These are phyloP conservation scores for Phycodurus eques DNA, from an alignment of 2,113 vertebrate genomes.

Conservation along the genomic window DNA sequence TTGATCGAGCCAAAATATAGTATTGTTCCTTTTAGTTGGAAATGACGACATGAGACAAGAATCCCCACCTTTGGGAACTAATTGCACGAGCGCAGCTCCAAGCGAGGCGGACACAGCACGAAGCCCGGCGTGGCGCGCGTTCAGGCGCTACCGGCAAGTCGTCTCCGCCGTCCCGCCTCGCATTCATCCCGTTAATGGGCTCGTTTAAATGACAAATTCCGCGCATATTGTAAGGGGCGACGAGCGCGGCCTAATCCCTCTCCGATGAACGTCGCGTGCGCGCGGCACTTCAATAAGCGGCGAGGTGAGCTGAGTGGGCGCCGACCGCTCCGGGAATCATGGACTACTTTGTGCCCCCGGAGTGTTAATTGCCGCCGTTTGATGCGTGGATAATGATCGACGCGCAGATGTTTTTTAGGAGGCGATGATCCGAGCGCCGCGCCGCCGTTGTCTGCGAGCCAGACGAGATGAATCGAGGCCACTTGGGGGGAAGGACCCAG, in stretches of 20 bases:
- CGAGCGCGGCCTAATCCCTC: constrained; percentile 40
- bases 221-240: constrained; percentile 51
- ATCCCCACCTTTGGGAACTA: too few species aligned
- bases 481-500: constrained; percentile 2
- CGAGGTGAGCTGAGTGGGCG: constrained; percentile 32
- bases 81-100: too few species aligned
- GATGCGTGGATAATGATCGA: constrained; percentile 43
- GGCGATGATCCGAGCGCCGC: neutral
- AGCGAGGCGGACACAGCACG: too few species aligned
- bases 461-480: neutral
- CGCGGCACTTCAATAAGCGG: constrained; percentile 56
- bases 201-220: constrained; percentile 52
- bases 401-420: constrained; percentile 5
- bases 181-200: constrained; percentile 49
- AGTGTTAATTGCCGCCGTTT: constrained; percentile 38
- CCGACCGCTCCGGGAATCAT: constrained; percentile 17
- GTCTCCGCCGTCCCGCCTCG: constrained; percentile 12
- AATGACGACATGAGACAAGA: too few species aligned
- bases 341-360: constrained; percentile 22
- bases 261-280: constrained; percentile 50
- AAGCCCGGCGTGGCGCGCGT: too few species aligned
- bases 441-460: constrained; percentile 1
- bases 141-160: neutral
- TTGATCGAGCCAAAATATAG: too few species aligned
- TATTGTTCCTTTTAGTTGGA: too few species aligned